Evolutionary conservation across 2,113 vertebrate genomes (phyloP).

Genomic region (Herpailurus yagouaroundi): DNA sequence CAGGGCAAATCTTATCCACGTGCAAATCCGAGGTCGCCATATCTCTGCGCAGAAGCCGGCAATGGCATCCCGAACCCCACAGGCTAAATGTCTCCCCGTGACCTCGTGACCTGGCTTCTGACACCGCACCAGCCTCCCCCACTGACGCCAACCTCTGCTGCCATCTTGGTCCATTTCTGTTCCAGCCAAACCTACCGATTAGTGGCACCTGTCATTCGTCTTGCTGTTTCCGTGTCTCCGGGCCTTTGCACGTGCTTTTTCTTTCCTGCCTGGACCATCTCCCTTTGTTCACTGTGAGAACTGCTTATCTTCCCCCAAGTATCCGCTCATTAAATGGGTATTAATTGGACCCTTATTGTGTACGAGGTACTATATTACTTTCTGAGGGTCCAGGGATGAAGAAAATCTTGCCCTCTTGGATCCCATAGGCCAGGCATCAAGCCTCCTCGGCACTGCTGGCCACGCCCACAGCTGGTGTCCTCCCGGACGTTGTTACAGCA

Average conservation of each 20-base stretch:
- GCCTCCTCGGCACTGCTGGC: not conserved
- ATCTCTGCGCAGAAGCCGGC: accelerated
- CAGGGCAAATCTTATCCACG: not conserved
- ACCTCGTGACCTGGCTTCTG: too few relatives aligned
- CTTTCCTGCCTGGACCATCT: accelerated
- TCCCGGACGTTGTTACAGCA: accelerated
- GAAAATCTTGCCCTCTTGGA: not conserved
- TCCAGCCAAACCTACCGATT: accelerated
- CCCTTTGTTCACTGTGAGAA: not conserved
- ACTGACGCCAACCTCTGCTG: accelerated
- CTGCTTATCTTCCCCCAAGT: not conserved
- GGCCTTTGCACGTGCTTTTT: not conserved
- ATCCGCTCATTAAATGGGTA: not conserved
- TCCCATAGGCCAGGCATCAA: accelerated
- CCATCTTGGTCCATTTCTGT: accelerated
- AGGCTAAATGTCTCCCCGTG: not conserved
- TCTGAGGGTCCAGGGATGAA: not conserved
- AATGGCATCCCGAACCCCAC: accelerated
- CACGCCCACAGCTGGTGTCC: accelerated
- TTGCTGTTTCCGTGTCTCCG: not conserved
- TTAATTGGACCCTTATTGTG: not conserved
- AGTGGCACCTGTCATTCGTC: accelerated
- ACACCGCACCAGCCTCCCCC: accelerated
- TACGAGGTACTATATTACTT: not conserved
- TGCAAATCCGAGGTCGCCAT: not conserved